Evolutionary conservation across 2,797 vertebrate species (phyloP), one percentile per base, ranked within the genome.

Genomic region (Danio tinwini): DNA sequence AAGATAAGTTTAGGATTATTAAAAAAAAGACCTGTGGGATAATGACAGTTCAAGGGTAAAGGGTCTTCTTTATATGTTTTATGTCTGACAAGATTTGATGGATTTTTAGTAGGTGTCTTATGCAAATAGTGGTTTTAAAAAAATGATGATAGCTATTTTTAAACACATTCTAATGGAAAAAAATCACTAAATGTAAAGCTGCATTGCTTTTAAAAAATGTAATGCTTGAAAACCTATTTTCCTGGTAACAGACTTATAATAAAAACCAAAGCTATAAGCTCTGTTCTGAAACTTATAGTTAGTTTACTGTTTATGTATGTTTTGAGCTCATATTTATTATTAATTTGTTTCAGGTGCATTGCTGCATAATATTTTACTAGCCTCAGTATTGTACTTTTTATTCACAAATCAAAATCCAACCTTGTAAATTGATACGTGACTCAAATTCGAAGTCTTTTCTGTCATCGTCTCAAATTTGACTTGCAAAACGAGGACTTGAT

Each of bases 371-470:
- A 50, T 40, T 40, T 70, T 12, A 70, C 53, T 19, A 40, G 29
- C 67, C 6, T 53, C 29, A 8, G 37, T 40, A n/a, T 16, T 40
- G 16, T 70, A 55, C 6, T 40, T 40, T n/a, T 55, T 42, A 37
- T 55, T 70, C n/a, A 40, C 50, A 53, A 53, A 53, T 70, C 50
- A 42, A 70, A 53, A 70, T 69, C 45, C 7, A 50, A 21, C 58
- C 53, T 45, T 49, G 7, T 56, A 10, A 73, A 73, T 73, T 73
- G 17, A 68, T 65, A 64, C 17, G 63, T 67, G 50, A 58, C 53
- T 49, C 21, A 14, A 39, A 58, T 49, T 56, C 21, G 16, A 12
- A 63, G 47, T 21, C 1, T 64, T 58, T 53, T 63, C 59, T 6
- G 52, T 76, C 17, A 7, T 65, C 5, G 16, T 47, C 19, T 65